Percentiles rank a stretch among this genome's conserved stretches.
phyloP scores from a whole-genome alignment of 2,888 invertebrate species.

The Thyatira batis region DNA sequence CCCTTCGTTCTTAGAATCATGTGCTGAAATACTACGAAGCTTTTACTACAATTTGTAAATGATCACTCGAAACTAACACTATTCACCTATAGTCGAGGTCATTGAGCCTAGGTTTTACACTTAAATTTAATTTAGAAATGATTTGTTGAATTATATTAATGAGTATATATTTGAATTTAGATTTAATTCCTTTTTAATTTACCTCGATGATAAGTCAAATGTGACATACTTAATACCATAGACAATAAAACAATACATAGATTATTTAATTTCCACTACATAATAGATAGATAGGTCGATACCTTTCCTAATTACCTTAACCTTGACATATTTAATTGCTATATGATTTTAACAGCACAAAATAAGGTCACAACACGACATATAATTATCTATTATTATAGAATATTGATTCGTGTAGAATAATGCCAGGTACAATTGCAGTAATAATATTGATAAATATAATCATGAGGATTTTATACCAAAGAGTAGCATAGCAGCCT shows the following conservation, averaged over 20 bases:
- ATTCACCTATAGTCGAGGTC: too few relatives aligned
- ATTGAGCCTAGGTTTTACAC: too few relatives aligned
- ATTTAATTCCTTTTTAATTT: neutral
- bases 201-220: neutral
- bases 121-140: too few relatives aligned
- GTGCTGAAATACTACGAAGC: conserved; percentile 26
- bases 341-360: neutral
- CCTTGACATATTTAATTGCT: neutral
- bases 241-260: neutral
- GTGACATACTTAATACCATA: neutral
- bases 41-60: conserved; percentile 6
- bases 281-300: too few relatives aligned
- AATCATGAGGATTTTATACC: neutral
- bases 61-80: conserved; percentile 1
- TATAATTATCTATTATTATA: too few relatives aligned
- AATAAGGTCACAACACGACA: neutral
- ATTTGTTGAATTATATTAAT: too few relatives aligned
- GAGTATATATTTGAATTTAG: neutral
- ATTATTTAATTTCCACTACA: neutral
- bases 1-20: conserved; percentile 34
- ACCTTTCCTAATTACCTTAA: neutral
- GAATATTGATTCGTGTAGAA: neutral
- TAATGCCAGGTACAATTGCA: neutral
- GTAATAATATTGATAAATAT: neutral
- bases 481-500: too few relatives aligned